A percentile compares a stretch with the other conserved stretches of the same genome.
Evolutionary conservation across 2,113 vertebrate species (phyloP).

Genomic region (Corydoras maculifer): DNA sequence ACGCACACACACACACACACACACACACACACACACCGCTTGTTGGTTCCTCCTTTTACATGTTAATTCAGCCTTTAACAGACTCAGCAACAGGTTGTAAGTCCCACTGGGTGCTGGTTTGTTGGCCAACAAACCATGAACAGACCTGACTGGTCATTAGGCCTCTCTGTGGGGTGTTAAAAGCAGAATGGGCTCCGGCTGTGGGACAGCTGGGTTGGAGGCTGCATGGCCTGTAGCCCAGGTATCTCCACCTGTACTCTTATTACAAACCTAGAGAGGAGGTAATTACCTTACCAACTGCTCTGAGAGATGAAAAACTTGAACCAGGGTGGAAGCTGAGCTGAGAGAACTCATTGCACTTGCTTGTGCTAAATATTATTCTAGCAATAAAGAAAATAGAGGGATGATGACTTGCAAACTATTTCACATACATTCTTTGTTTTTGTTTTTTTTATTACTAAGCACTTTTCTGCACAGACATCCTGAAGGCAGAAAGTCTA

Average conservation of each 20-base stretch:
- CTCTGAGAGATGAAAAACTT: conserved; percentile 1
- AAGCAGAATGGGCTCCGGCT: conserved; percentile 40
- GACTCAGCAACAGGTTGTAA: conserved; percentile 44
- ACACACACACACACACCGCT: background rate
- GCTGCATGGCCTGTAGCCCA: conserved; percentile 39
- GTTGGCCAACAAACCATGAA: conserved; percentile 51
- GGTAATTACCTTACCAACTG: conserved; percentile 49
- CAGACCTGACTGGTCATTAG: conserved; percentile 48
- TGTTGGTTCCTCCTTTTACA: background rate
- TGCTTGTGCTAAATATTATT: background rate
- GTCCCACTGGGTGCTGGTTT: conserved; percentile 43
- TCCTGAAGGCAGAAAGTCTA: conserved; percentile 12
- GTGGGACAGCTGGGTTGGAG: conserved; percentile 48
- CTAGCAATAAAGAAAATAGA: too few relatives aligned
- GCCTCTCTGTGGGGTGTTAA: conserved; percentile 41
- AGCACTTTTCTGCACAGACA: too few relatives aligned
- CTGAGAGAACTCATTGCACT: background rate
- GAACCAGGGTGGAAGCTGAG: conserved; percentile 11
- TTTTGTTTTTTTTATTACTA: too few relatives aligned
- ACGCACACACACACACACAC: too few relatives aligned
- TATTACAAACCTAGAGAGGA: conserved; percentile 43
- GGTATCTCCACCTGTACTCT: conserved; percentile 51
- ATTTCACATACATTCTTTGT: too few relatives aligned
- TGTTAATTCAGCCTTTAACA: conserved; percentile 36
- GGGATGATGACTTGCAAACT: too few relatives aligned